Conservation (phyloP, 2,797 vertebrate genomes). For the Gallinago solitaria region DNA sequence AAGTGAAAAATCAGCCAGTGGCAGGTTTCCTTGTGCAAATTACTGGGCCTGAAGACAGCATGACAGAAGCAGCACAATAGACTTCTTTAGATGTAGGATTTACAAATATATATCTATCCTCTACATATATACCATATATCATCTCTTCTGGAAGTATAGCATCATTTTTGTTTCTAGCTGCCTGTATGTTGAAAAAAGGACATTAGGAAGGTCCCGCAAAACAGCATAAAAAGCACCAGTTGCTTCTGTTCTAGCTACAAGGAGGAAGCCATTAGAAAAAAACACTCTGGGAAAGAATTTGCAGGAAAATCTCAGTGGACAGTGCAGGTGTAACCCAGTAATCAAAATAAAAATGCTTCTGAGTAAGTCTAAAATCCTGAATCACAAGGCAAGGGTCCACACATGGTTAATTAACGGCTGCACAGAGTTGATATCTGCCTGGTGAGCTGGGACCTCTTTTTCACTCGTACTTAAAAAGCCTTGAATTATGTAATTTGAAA, state of each 20-base stretch:
- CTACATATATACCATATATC: rapidly evolving
- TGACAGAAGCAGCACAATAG: not conserved
- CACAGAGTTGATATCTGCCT: not conserved
- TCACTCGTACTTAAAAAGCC: not conserved
- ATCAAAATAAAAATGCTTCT: not conserved
- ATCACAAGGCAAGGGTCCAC: not conserved
- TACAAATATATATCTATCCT: not conserved
- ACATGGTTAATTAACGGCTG: not conserved
- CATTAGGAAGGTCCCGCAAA: not conserved
- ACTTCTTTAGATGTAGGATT: not conserved
- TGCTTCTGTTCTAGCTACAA: not conserved
- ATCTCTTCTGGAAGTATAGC: not conserved
- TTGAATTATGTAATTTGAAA: not conserved
- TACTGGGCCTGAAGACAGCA: not conserved
- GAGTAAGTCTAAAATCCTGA: not conserved
- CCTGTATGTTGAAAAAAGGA: not conserved
- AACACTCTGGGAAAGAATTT: not conserved
- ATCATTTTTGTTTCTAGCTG: not conserved
- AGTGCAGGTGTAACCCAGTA: not conserved
- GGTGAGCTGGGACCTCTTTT: not conserved
- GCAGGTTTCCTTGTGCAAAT: not conserved
- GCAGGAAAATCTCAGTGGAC: not conserved
- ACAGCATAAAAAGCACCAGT: not conserved
- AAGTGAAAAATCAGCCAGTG: not conserved
- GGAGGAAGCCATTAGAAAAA: not conserved